Conservation (phyloP, 1,140 invertebrate species). For the Adelges cooleyi region DNA sequence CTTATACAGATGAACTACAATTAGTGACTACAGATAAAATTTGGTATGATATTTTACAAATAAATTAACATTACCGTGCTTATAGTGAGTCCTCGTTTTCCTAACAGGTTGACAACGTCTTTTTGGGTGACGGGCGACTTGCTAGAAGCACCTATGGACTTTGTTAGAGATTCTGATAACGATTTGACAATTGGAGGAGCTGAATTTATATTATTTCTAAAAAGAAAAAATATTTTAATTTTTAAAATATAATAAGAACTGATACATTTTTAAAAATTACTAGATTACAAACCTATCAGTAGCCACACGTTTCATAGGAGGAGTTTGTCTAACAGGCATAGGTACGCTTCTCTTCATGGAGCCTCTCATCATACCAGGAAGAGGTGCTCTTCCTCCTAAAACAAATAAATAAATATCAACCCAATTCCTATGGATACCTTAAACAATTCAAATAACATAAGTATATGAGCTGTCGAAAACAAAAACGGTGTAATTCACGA, state of each 20-base stretch:
- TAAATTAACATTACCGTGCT: slow-evolving; percentile 40
- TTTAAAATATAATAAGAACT: too few relatives aligned
- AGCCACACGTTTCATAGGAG: background rate
- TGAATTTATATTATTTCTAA: background rate
- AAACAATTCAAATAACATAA: too few relatives aligned
- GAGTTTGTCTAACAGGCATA: background rate
- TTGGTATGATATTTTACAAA: background rate
- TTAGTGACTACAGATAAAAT: slow-evolving; percentile 33
- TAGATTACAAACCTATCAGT: slow-evolving; percentile 2
- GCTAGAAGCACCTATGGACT: background rate
- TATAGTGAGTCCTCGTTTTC: slow-evolving; percentile 60
- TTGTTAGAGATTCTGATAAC: slow-evolving; percentile 4
- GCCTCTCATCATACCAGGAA: background rate
- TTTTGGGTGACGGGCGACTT: slow-evolving; percentile 38
- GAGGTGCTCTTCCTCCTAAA: background rate
- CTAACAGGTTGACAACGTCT: slow-evolving; percentile 59
- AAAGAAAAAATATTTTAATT: background rate
- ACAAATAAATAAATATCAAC: background rate
- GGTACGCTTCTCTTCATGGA: background rate
- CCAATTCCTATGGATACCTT: too few relatives aligned
- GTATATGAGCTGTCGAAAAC: too few relatives aligned
- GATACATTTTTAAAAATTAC: too few relatives aligned
- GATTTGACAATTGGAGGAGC: slow-evolving; percentile 3
- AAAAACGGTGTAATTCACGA: too few relatives aligned
- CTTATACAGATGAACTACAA: background rate